Evolutionary conservation across 2,113 vertebrate species (phyloP).

Genomic region (Dipodomys spectabilis): DNA sequence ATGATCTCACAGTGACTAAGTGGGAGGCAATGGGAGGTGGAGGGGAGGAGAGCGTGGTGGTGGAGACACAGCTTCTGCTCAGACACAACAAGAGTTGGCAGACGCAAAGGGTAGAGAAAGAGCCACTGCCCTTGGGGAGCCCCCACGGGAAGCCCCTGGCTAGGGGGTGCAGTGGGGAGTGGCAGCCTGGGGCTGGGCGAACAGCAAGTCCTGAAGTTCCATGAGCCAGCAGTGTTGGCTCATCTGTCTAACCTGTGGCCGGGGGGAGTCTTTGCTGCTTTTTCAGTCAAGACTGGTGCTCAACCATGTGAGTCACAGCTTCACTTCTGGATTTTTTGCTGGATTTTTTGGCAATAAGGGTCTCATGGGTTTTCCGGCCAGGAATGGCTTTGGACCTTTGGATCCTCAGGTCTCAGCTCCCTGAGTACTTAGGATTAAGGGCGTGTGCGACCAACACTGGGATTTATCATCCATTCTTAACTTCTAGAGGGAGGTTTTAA

Average conservation of each 20-base stretch:
- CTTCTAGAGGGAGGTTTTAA: too few species aligned
- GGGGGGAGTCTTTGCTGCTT: too few species aligned
- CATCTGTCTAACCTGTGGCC: neutral
- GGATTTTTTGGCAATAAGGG: too few species aligned
- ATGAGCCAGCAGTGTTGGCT: neutral
- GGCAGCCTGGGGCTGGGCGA: neutral
- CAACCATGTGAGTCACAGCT: too few species aligned
- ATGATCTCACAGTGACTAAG: conserved; percentile 73
- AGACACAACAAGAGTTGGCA: neutral
- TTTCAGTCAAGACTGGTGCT: too few species aligned
- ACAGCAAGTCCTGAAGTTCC: neutral
- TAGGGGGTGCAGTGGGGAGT: neutral
- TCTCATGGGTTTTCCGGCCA: too few species aligned
- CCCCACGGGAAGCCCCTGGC: neutral
- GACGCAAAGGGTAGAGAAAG: neutral
- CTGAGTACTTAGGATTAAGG: too few species aligned
- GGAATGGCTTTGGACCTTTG: too few species aligned
- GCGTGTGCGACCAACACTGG: too few species aligned
- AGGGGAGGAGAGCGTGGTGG: neutral
- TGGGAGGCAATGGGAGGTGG: conserved; percentile 34
- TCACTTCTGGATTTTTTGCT: too few species aligned
- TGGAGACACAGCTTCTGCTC: neutral
- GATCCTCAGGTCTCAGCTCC: too few species aligned
- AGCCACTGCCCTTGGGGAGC: neutral
- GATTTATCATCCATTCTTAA: too few species aligned